These are phyloP conservation scores for Ochropleura plecta DNA, from an alignment of 2,888 invertebrate genomes.

Conservation along the genomic window DNA sequence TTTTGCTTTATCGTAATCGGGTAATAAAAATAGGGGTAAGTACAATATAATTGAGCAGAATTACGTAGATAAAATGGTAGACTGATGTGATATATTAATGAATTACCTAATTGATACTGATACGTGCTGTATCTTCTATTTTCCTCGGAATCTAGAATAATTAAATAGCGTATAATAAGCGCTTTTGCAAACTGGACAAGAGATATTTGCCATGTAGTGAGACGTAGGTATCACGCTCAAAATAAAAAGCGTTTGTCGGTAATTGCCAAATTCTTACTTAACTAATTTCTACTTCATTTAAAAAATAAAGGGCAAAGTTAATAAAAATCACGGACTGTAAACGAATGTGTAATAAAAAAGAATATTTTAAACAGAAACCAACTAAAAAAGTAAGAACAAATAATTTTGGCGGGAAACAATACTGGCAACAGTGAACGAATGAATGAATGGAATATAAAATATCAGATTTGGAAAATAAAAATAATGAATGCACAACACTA, in stretches of 20 bases:
- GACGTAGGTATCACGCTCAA: neutral
- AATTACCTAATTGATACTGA: neutral
- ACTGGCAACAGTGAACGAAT: constrained; percentile 6
- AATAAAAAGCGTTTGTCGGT: neutral
- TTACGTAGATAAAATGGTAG: neutral
- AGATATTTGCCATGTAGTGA: neutral
- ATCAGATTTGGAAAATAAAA: neutral
- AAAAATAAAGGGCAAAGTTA: neutral
- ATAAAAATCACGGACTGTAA: neutral
- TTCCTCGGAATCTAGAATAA: neutral
- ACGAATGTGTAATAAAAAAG: neutral
- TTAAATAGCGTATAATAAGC: neutral
- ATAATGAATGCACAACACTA: constrained; percentile 18
- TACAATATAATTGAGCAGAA: too few relatives aligned
- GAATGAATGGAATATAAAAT: constrained; percentile 10
- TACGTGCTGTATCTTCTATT: neutral
- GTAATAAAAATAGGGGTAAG: too few relatives aligned
- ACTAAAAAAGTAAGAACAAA: neutral
- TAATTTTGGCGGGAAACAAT: neutral
- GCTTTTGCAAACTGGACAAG: neutral
- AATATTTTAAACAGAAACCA: neutral
- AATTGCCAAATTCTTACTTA: neutral
- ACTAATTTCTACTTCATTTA: neutral
- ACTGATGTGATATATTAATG: neutral
- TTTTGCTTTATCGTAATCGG: too few relatives aligned